Evolutionary conservation across 1,140 invertebrate genomes (phyloP).

Genomic region (Cherax destructor): DNA sequence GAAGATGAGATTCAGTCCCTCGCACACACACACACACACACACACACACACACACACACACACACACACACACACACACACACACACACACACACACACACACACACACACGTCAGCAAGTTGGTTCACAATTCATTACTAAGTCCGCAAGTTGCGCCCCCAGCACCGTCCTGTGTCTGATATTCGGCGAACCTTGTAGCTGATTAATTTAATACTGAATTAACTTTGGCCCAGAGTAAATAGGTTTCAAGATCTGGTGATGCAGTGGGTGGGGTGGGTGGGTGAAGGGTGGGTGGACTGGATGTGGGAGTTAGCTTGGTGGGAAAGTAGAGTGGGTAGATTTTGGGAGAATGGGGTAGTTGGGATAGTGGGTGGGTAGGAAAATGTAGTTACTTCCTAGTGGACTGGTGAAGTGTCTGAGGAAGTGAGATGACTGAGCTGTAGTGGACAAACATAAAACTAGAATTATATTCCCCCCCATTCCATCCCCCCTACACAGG

Average conservation of each 20-base stretch:
- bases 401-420: neutral
- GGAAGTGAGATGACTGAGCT: too few relatives aligned
- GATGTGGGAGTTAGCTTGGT: neutral
- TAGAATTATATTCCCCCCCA: too few relatives aligned
- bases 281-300: neutral
- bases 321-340: neutral
- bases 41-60: conserved; percentile 46
- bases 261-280: conserved; percentile 5
- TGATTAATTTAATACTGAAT: conserved; percentile 68
- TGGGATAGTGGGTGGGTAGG: neutral
- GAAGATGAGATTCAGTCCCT: too few relatives aligned
- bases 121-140: conserved; percentile 63
- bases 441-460: too few relatives aligned
- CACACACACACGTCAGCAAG: conserved; percentile 32
- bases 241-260: conserved; percentile 65
- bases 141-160: conserved; percentile 59
- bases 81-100: conserved; percentile 54
- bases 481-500: too few relatives aligned
- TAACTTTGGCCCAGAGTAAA: conserved; percentile 64
- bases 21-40: neutral
- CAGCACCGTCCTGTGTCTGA: conserved; percentile 61
- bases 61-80: conserved; percentile 58
- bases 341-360: neutral
- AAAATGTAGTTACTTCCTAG: too few relatives aligned
- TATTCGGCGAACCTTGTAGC: conserved; percentile 63